A percentile compares a stretch with the other conserved stretches of the same genome.
Conservation (phyloP, 2,888 invertebrate genomes). For the Parnassius mnemosyne region DNA sequence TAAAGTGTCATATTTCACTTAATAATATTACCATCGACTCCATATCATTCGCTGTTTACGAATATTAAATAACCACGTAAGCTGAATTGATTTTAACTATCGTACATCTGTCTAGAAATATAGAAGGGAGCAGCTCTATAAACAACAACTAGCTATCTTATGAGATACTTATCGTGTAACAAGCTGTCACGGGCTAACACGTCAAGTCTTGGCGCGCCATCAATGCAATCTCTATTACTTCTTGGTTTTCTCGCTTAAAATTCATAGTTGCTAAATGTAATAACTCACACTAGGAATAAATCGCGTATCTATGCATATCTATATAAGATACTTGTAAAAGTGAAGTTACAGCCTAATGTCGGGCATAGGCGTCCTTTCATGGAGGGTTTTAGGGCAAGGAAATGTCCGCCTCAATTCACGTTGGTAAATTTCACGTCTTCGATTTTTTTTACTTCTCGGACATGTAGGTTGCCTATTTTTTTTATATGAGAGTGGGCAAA, state of each 20-base stretch:
- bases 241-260: constrained; percentile 43
- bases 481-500: too few species aligned
- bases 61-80: constrained; percentile 45
- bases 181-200: constrained; percentile 57
- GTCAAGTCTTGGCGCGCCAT: constrained; percentile 46
- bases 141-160: constrained; percentile 58
- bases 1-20: constrained; percentile 47
- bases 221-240: constrained; percentile 44
- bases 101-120: constrained; percentile 53
- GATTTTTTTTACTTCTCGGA: too few species aligned
- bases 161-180: constrained; percentile 67
- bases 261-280: constrained; percentile 38
- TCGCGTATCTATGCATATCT: too few species aligned
- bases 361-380: too few species aligned
- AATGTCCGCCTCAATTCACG: too few species aligned
- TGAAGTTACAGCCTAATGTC: too few species aligned
- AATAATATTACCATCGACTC: constrained; percentile 36
- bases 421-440: too few species aligned
- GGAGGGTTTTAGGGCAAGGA: too few species aligned
- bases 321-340: too few species aligned
- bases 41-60: constrained; percentile 35
- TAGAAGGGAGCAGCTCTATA: constrained; percentile 61
- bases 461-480: too few species aligned
- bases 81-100: constrained; percentile 58
- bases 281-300: constrained; percentile 17